Evolutionary conservation across 2,113 vertebrate genomes (phyloP), one percentile per base, ranked within the genome.

Genomic region (Glaucomys volans): DNA sequence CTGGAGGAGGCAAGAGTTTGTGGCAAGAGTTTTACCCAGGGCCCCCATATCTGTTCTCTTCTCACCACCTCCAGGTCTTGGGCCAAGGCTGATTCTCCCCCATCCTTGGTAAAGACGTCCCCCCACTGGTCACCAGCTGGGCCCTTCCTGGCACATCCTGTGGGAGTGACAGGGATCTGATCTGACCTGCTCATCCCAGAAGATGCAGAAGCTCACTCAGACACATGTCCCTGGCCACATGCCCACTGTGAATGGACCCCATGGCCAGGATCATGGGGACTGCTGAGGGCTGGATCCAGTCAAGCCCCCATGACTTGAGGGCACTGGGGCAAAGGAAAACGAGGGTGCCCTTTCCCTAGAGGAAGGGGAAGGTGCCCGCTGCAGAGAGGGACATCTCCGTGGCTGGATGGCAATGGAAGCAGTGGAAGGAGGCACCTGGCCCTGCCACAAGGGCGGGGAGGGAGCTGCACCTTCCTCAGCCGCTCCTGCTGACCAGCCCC

Each of bases 171-270:
- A 0, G 2, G 35, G n/a, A 32, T 9, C 52, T 12, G 16, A 9
- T 8, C 28, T 13, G 3, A 18, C 22, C 8, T 24, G 8, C 47
- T 20, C 3, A 13, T 12, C 12, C 50, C 22, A 22, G 42, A 24
- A 28, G n/a, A 40, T 40, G 35, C 40, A 4, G 18, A 28, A 35
- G 44, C 14, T 4, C n/a, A 4, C 14, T 4, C 8, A 1, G 47
- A 11, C 40, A 35, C 28, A 0, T 1, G 13, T 22, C n/a, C 6
- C 37, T 11, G 5, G 18, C 1, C 14, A 1, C 2, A 16, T 0
- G 26, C 5, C 12, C 10, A 4, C 4, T 2, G 2, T 2, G 37
- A 24, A 28, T 0, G 20, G 28, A 11, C 22, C 57, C 32, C 42
- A 40, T 13, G 17, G 8, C 10, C 74, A 20, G 66, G 71, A 35